Evolutionary conservation across 2,888 invertebrate species (phyloP).

Genomic region (Esperia sulphurella): DNA sequence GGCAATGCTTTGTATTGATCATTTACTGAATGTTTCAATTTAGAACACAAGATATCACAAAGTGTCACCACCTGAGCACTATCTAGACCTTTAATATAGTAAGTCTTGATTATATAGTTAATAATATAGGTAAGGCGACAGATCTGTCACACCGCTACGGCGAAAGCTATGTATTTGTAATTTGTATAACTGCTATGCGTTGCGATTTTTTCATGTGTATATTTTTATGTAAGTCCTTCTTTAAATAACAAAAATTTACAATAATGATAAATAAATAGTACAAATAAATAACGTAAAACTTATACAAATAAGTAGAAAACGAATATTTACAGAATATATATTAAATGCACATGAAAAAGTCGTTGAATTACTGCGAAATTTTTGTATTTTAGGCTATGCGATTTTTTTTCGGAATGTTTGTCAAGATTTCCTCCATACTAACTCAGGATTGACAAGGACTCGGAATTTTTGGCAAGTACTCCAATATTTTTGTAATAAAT

Average conservation of each 20-base stretch:
- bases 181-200: conserved; percentile 42
- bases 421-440: neutral
- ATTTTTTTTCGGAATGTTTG: conserved; percentile 17
- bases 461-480: neutral
- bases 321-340: neutral
- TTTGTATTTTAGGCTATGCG: conserved; percentile 32
- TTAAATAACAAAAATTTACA: neutral
- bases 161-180: conserved; percentile 34
- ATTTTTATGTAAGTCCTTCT: neutral
- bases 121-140: conserved; percentile 61
- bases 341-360: conserved; percentile 1
- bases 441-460: neutral
- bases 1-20: neutral
- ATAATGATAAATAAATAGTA: neutral
- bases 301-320: neutral
- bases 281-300: too few species aligned
- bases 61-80: conserved; percentile 2
- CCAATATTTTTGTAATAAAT: neutral
- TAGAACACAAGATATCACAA: neutral
- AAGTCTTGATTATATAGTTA: conserved; percentile 57
- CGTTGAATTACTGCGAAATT: conserved; percentile 29
- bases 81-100: conserved; percentile 29
- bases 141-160: conserved; percentile 69
- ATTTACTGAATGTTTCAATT: neutral
- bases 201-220: conserved; percentile 44